Evolutionary conservation across 2,888 invertebrate species (phyloP).

Genomic region (Athripsodes cinereus): DNA sequence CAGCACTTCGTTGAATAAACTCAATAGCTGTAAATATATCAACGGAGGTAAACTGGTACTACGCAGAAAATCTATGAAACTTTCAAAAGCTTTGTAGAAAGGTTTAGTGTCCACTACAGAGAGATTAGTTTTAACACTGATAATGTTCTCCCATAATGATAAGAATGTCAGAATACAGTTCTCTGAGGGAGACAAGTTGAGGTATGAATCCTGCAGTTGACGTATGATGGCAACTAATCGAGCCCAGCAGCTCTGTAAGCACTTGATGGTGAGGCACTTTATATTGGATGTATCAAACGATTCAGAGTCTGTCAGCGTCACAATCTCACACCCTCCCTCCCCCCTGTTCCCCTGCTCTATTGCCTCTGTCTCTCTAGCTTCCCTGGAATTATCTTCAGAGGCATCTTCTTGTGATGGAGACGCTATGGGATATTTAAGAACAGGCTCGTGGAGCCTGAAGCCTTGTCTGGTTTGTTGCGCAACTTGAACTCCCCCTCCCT

Average conservation of each 20-base stretch:
- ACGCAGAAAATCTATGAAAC: conserved; percentile 66
- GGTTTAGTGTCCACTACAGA: conserved; percentile 85
- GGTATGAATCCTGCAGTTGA: conserved; percentile 51
- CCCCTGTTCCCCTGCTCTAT: not conserved
- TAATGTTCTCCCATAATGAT: conserved; percentile 82
- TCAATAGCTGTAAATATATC: conserved; percentile 78
- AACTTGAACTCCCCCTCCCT: not conserved
- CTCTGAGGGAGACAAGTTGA: conserved; percentile 55
- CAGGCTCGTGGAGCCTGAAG: conserved; percentile 43
- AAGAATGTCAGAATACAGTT: conserved; percentile 76
- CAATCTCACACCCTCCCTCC: conserved; percentile 48
- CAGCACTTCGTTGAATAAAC: conserved; percentile 82
- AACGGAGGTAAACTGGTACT: conserved; percentile 70
- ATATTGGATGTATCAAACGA: conserved; percentile 80
- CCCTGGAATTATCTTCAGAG: too few species aligned
- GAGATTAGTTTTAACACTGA: conserved; percentile 84
- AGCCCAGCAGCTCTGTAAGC: conserved; percentile 79
- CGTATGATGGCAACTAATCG: conserved; percentile 68
- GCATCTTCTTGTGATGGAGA: not conserved
- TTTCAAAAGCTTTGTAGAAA: conserved; percentile 78
- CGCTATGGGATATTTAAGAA: conserved; percentile 37
- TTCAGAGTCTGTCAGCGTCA: conserved; percentile 69
- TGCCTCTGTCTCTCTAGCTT: not conserved
- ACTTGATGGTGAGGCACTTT: conserved; percentile 80
- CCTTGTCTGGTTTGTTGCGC: not conserved